Conservation (phyloP, 2,113 vertebrate genomes). For the Seriola rivoliana region DNA sequence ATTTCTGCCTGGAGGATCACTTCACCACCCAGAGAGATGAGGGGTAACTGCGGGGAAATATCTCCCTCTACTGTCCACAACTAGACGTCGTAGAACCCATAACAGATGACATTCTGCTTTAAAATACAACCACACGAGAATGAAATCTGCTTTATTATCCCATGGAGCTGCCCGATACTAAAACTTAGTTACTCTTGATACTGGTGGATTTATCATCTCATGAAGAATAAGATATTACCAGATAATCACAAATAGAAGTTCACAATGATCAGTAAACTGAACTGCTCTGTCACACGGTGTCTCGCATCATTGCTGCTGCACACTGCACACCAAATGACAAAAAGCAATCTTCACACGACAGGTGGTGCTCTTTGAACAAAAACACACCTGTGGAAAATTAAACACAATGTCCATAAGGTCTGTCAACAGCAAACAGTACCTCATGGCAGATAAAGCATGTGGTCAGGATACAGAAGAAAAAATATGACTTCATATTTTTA, state of each 20-base stretch:
- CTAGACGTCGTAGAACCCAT: background rate
- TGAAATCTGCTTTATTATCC: background rate
- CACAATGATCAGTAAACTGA: background rate
- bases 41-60: conserved; percentile 27
- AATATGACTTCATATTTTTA: background rate
- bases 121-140: background rate
- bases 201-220: background rate
- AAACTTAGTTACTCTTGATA: background rate
- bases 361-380: conserved; percentile 42
- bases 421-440: conserved; percentile 31
- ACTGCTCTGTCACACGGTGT: background rate
- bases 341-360: conserved; percentile 30
- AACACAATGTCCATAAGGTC: conserved; percentile 27
- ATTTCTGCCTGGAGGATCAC: background rate
- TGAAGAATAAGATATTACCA: background rate
- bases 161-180: background rate
- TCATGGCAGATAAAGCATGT: conserved; percentile 28
- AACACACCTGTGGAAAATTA: conserved; percentile 80
- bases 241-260: background rate
- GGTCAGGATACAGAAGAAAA: background rate
- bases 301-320: background rate
- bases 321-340: background rate
- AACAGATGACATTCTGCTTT: background rate
- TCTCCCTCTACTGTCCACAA: conserved; percentile 61
- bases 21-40: background rate